A percentile compares a stretch with the other conserved stretches of the same genome.
phyloP scores from a whole-genome alignment of 2,888 invertebrate species.

The Spodoptera exigua region DNA sequence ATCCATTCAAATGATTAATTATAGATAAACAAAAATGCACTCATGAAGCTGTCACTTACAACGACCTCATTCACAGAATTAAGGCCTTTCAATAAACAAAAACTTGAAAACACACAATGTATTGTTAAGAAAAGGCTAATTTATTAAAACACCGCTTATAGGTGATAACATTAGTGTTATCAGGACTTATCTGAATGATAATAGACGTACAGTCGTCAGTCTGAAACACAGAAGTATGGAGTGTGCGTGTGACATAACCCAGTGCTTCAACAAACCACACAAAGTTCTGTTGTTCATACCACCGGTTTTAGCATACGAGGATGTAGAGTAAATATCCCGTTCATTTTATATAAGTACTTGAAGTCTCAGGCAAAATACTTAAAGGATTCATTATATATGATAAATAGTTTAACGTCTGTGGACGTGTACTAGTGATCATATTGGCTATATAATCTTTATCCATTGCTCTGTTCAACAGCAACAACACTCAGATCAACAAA shows the following conservation, averaged over 20 bases:
- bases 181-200: constrained; percentile 61
- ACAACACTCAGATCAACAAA: no score
- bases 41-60: no score
- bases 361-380: no score
- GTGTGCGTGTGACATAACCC: constrained; percentile 73
- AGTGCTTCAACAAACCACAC: constrained; percentile 71
- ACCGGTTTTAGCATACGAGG: constrained; percentile 64
- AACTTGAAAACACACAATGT: constrained; percentile 19
- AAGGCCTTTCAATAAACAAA: neutral
- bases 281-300: constrained; percentile 75
- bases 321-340: constrained; percentile 73
- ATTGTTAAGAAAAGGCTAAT: constrained; percentile 38
- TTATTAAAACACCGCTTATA: constrained; percentile 31
- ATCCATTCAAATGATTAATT: no score
- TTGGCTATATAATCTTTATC: no score
- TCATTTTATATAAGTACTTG: constrained; percentile 4
- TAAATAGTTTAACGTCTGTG: no score
- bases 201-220: constrained; percentile 51
- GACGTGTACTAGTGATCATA: no score
- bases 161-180: constrained; percentile 58
- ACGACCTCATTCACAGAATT: no score
- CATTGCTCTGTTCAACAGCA: no score
- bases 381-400: no score
- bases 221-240: constrained; percentile 67
- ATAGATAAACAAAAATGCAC: no score